Evolutionary conservation across 2,888 invertebrate genomes (phyloP).

Genomic region (Synanthedon vespiformis): DNA sequence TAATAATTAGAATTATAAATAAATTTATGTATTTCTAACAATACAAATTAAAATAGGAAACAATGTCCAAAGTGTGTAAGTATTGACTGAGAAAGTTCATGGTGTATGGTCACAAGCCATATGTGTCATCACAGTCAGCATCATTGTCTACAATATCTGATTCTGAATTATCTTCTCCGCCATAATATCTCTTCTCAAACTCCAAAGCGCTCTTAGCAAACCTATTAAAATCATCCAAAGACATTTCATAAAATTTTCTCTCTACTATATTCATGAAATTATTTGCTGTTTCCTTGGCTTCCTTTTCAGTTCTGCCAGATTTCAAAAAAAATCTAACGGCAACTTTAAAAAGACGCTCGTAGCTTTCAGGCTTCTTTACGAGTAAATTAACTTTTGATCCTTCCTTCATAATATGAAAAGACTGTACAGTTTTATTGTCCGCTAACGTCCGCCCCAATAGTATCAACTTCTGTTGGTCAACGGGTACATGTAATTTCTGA

Average conservation of each 20-base stretch:
- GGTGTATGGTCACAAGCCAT: constrained; percentile 25
- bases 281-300: constrained; percentile 72
- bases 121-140: constrained; percentile 29
- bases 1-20: too few species aligned
- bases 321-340: constrained; percentile 72
- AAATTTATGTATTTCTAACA: too few species aligned
- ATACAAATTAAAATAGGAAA: too few species aligned
- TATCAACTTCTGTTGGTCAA: constrained; percentile 77
- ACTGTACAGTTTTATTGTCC: constrained; percentile 77
- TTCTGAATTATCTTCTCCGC: constrained; percentile 9
- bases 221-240: constrained; percentile 72
- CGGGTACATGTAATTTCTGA: constrained; percentile 73
- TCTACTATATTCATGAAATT: constrained; percentile 68
- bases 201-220: constrained; percentile 48
- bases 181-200: constrained; percentile 19
- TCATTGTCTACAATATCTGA: constrained; percentile 16
- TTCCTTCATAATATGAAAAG: constrained; percentile 79
- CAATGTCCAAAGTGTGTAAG: too few species aligned
- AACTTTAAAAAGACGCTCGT: constrained; percentile 69
- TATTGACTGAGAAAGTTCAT: not conserved
- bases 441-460: constrained; percentile 77
- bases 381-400: constrained; percentile 80
- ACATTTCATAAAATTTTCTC: constrained; percentile 64
- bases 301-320: constrained; percentile 70
- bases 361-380: constrained; percentile 69